Conservation (phyloP, 2,888 invertebrate species). For the Poecilus cupreus region DNA sequence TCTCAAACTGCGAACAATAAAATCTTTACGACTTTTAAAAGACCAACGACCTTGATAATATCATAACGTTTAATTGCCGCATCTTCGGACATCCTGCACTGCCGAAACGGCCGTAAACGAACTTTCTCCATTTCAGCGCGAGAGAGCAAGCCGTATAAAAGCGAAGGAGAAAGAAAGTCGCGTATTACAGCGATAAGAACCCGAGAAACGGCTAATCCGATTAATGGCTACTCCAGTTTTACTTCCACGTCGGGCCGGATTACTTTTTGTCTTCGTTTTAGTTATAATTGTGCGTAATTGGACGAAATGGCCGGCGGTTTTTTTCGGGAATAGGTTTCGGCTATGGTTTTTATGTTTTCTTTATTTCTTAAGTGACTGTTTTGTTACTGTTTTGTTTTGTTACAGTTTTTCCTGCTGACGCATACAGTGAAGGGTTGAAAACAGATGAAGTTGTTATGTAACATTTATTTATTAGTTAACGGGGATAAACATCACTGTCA, state of each 20-base stretch:
- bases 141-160: not conserved
- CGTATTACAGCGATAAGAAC: conserved; percentile 33
- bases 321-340: not conserved
- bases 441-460: not conserved
- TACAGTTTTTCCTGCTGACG: conserved; percentile 4
- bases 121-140: conserved; percentile 36
- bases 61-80: conserved; percentile 44
- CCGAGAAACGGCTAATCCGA: conserved; percentile 45
- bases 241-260: conserved; percentile 34
- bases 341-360: conserved; percentile 51
- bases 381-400: conserved; percentile 37
- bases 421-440: not conserved
- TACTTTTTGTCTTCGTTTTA: conserved; percentile 53
- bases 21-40: conserved; percentile 33
- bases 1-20: conserved; percentile 31
- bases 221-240: conserved; percentile 52
- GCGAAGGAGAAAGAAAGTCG: not conserved
- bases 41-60: conserved; percentile 36
- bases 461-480: not conserved
- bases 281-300: conserved; percentile 57
- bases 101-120: conserved; percentile 12
- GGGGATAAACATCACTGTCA: conserved; percentile 4
- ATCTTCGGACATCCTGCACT: conserved; percentile 22
- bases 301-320: conserved; percentile 47
- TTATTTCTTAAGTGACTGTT: conserved; percentile 53